Conservation (phyloP, 2,888 invertebrate genomes). For the Strigamia transsilvanica region DNA sequence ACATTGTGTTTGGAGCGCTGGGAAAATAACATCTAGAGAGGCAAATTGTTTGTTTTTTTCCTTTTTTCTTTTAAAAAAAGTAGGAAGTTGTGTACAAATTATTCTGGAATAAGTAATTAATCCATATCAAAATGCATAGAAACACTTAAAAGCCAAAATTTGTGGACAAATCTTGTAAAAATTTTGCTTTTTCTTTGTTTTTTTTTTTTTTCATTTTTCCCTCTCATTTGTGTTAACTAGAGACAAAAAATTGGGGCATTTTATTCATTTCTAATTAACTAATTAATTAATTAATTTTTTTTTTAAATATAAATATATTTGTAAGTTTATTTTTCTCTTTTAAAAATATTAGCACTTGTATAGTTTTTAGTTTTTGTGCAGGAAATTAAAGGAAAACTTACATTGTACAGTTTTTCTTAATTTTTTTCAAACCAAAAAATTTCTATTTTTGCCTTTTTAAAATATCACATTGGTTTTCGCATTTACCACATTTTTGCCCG, state of each 20-base stretch:
- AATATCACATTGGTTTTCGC: constrained; percentile 1
- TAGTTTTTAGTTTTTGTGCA: constrained; percentile 20
- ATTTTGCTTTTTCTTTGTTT: neutral
- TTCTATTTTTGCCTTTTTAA: neutral
- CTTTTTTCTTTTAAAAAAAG: neutral
- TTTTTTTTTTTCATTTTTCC: neutral
- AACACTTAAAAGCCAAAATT: constrained; percentile 23
- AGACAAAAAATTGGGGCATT: constrained; percentile 1
- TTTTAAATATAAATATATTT: neutral
- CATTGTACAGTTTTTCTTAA: no score
- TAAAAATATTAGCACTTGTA: constrained; percentile 4
- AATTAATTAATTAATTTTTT: neutral
- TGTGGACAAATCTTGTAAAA: constrained; percentile 32
- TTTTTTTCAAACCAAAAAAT: no score
- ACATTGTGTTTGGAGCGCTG: no score
- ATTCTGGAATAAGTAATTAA: constrained; percentile 27
- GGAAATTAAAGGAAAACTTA: constrained; percentile 28
- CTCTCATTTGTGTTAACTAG: neutral
- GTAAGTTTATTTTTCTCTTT: neutral
- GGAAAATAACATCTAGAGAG: neutral
- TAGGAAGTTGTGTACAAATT: constrained; percentile 20
- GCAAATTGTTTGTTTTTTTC: constrained; percentile 14
- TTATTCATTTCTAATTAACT: no score
- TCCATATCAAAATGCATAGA: constrained; percentile 21
- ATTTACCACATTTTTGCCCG: constrained; percentile 28